Evolutionary conservation across 1,140 invertebrate species (phyloP).

Genomic region (Ephestia elutella): DNA sequence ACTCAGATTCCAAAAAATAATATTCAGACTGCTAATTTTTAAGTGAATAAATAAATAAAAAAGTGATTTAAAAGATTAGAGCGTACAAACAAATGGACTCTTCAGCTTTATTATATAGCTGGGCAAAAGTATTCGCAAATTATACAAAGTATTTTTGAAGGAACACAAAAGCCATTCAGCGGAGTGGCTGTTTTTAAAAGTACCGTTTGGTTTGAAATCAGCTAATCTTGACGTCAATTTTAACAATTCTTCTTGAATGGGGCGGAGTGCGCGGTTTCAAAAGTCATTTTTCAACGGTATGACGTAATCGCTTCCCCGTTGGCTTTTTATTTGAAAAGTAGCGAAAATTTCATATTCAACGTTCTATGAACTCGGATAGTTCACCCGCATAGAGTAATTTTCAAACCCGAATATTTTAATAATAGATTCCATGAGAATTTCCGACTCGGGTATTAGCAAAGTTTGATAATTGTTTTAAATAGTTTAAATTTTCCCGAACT

Average conservation of each 20-base stretch:
- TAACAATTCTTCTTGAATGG: slow-evolving; percentile 59
- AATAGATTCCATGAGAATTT: neutral
- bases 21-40: too few relatives aligned
- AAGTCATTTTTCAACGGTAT: slow-evolving; percentile 62
- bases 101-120: too few relatives aligned
- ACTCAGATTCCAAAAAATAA: too few relatives aligned
- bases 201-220: slow-evolving; percentile 15
- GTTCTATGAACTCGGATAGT: slow-evolving; percentile 37
- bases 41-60: too few relatives aligned
- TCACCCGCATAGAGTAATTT: neutral
- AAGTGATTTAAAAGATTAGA: too few relatives aligned
- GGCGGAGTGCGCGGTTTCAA: slow-evolving; percentile 46
- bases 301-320: slow-evolving; percentile 64
- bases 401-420: slow-evolving; percentile 2
- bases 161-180: neutral
- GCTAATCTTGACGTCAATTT: slow-evolving; percentile 37
- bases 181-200: neutral
- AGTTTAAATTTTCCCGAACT: neutral
- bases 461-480: neutral
- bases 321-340: slow-evolving; percentile 58
- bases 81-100: too few relatives aligned
- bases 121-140: too few relatives aligned
- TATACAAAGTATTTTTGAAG: neutral
- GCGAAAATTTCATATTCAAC: slow-evolving; percentile 57
- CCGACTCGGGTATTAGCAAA: slow-evolving; percentile 4